phyloP scores from a whole-genome alignment of 2,797 vertebrate species.

The Megaceryle alcyon region DNA sequence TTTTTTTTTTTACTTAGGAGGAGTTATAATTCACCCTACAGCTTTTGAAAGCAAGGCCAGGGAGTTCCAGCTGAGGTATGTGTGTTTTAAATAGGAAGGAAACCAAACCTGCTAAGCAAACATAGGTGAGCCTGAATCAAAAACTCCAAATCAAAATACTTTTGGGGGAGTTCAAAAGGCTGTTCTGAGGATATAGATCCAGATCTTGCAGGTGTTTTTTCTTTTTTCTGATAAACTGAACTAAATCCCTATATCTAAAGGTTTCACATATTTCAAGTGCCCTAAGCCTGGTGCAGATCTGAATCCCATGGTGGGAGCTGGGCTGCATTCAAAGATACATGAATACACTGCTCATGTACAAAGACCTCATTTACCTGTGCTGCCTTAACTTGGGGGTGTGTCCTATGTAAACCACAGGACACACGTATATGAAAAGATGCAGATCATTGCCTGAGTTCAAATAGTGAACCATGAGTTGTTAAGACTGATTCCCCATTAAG shows the following conservation, averaged over 20 bases:
- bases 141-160: constrained; percentile 29
- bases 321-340: neutral
- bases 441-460: neutral
- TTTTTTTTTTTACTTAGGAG: neutral
- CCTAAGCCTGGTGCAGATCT: neutral
- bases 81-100: neutral
- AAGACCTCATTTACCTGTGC: neutral
- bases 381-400: neutral
- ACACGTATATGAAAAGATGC: neutral
- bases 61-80: neutral
- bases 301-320: neutral
- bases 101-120: constrained; percentile 1
- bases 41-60: neutral
- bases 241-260: neutral
- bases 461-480: neutral
- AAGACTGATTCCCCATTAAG: neutral
- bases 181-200: neutral
- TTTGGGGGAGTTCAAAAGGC: neutral
- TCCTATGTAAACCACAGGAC: neutral
- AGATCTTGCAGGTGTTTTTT: constrained; percentile 48
- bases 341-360: neutral
- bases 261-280: neutral
- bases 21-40: neutral
- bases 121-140: neutral
- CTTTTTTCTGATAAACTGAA: constrained; percentile 29